Conservation (phyloP, 2,113 vertebrate species). For the Raja brachyura region DNA sequence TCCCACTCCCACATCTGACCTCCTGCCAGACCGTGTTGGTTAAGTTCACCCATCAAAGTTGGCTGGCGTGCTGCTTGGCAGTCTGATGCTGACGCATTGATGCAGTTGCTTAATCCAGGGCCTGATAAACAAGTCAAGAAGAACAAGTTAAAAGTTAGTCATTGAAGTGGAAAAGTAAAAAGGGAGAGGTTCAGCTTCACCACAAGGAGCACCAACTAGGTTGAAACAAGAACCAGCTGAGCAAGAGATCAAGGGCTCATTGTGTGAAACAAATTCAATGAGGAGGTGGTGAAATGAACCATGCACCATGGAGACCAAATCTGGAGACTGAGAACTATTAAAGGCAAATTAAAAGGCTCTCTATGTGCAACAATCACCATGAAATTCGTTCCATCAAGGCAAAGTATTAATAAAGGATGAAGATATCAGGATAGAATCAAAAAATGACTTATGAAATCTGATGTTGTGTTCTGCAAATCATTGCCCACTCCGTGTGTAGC, state of each 20-base stretch:
- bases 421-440: not conserved
- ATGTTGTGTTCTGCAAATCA: not conserved
- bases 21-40: too few relatives aligned
- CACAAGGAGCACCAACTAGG: not conserved
- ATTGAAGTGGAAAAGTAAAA: not conserved
- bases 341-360: not conserved
- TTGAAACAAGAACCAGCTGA: slow-evolving; percentile 23
- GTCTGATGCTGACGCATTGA: not conserved
- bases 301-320: not conserved
- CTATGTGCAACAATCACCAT: not conserved
- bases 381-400: not conserved
- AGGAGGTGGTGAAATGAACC: not conserved
- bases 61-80: not conserved
- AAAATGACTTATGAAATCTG: not conserved
- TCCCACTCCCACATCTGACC: too few relatives aligned
- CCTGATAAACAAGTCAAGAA: not conserved
- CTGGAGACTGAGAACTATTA: not conserved
- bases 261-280: not conserved
- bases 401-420: not conserved
- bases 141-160: not conserved
- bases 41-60: too few relatives aligned
- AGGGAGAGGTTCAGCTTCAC: not conserved
- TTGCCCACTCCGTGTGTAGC: too few relatives aligned
- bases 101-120: not conserved
- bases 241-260: not conserved